phyloP scores from a whole-genome alignment of 2,797 vertebrate genomes.

The Psittacula derbiana region DNA sequence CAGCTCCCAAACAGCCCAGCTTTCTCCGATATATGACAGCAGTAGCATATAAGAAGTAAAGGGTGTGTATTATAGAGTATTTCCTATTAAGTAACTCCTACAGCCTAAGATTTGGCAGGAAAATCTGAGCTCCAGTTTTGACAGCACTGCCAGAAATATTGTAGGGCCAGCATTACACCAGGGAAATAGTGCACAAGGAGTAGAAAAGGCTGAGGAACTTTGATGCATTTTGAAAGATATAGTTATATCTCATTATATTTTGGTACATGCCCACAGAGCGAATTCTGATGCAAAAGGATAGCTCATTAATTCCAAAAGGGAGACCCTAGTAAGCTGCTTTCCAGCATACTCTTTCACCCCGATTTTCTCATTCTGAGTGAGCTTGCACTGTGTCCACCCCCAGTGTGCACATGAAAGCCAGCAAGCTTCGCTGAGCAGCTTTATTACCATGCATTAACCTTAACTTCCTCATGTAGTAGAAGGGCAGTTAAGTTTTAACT shows the following conservation, averaged over 20 bases:
- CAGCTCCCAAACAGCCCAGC: neutral
- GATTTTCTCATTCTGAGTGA: neutral
- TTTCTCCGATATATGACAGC: neutral
- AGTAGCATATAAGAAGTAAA: neutral
- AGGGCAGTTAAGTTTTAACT: conserved; percentile 26
- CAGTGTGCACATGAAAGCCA: neutral
- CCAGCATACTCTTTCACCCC: neutral
- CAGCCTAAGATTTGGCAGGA: neutral
- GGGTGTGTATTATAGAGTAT: neutral
- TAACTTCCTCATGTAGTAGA: neutral
- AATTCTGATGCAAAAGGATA: neutral
- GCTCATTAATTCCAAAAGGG: conserved; percentile 27
- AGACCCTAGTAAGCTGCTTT: neutral
- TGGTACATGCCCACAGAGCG: neutral
- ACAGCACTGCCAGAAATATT: neutral
- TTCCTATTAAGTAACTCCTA: neutral
- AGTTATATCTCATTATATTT: neutral
- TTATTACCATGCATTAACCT: conserved; percentile 38
- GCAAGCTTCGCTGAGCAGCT: conserved; percentile 1
- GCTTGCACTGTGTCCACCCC: neutral
- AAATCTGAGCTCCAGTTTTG: neutral
- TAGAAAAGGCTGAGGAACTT: neutral
- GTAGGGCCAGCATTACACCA: neutral
- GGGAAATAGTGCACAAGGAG: neutral
- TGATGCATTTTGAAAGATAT: neutral